phyloP scores from a whole-genome alignment of 2,113 vertebrate genomes.

The Nanorana parkeri region DNA sequence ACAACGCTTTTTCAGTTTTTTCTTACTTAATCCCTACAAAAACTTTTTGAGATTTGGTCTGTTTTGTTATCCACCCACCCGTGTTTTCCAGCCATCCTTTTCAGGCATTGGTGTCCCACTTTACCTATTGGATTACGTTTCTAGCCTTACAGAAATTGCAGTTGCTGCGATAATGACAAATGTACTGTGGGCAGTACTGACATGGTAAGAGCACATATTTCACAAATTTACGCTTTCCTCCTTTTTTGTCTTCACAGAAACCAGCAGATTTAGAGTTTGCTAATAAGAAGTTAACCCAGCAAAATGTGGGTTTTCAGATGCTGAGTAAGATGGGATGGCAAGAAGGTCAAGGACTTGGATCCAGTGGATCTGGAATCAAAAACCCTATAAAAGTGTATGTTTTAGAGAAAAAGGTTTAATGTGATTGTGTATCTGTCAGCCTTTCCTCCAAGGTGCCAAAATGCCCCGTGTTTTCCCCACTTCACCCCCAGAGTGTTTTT shows the following conservation, averaged over 20 bases:
- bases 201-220: neutral
- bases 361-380: constrained; percentile 86
- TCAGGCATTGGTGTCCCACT: too few species aligned
- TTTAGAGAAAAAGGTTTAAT: constrained; percentile 35
- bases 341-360: constrained; percentile 91
- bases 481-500: too few species aligned
- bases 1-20: too few species aligned
- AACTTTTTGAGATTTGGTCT: neutral
- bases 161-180: neutral
- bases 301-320: constrained; percentile 96
- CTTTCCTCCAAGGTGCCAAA: too few species aligned
- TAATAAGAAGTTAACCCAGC: constrained; percentile 85
- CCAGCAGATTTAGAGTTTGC: constrained; percentile 71
- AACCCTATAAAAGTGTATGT: constrained; percentile 85
- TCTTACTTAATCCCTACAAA: too few species aligned
- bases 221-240: neutral
- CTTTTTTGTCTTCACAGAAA: constrained; percentile 62
- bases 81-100: too few species aligned
- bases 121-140: too few species aligned
- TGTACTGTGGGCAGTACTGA: neutral
- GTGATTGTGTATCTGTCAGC: neutral
- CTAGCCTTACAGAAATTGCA: too few species aligned
- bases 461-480: too few species aligned
- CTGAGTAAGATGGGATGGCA: constrained; percentile 99
- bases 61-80: too few species aligned